Percentiles rank a stretch among this genome's conserved stretches.
These are phyloP conservation scores for Macrobrachium rosenbergii DNA, from an alignment of 1,140 invertebrate genomes.

Conservation along the genomic window DNA sequence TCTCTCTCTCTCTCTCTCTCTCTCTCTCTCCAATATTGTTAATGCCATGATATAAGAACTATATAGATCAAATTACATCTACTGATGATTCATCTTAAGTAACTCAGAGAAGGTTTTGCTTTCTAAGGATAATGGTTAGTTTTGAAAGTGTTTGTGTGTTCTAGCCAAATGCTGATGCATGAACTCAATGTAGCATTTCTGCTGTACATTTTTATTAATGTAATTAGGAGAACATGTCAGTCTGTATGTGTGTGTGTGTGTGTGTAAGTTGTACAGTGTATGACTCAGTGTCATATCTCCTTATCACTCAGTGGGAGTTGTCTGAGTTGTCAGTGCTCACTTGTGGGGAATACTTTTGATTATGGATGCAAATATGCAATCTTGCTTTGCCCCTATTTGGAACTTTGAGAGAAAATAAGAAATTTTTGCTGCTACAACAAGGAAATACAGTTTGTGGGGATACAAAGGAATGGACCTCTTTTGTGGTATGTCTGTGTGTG, in stretches of 20 bases:
- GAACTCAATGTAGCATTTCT: not conserved
- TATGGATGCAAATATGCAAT: too few species aligned
- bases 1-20: conserved; percentile 7
- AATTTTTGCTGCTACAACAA: too few species aligned
- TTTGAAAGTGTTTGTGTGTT: too few species aligned
- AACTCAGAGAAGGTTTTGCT: too few species aligned
- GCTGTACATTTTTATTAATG: not conserved
- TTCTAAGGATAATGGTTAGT: too few species aligned
- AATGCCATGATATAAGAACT: not conserved
- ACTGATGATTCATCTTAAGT: not conserved
- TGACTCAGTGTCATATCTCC: conserved; percentile 27
- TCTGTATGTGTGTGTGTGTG: conserved; percentile 10
- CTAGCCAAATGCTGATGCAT: not conserved
- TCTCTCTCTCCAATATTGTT: not conserved
- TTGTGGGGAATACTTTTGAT: not conserved
- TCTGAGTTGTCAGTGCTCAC: not conserved
- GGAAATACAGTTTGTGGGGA: too few species aligned
- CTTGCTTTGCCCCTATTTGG: too few species aligned
- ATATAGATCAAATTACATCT: not conserved
- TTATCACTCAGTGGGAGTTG: conserved; percentile 19
- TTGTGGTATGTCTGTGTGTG: too few species aligned
- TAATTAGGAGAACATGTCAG: not conserved
- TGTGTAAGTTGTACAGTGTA: not conserved
- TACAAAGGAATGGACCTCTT: too few species aligned
- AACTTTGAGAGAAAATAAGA: too few species aligned